Percentiles rank a stretch among this genome's conserved stretches.
Conservation (phyloP, 1,140 invertebrate species). For the Thalassaphorura encarpata region DNA sequence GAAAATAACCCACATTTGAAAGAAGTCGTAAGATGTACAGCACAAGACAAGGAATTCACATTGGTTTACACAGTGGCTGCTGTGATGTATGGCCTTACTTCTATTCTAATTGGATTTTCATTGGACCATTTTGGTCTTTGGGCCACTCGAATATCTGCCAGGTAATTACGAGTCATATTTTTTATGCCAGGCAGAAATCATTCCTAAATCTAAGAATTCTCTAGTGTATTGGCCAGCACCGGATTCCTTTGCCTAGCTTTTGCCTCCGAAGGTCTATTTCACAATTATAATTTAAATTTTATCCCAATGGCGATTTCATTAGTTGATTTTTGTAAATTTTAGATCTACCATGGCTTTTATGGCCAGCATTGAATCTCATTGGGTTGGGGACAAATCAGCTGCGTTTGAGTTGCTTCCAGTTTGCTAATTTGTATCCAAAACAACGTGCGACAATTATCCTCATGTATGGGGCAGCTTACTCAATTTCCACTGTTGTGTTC, state of each 20-base stretch:
- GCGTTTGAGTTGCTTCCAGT: conserved; percentile 20
- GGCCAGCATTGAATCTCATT: conserved; percentile 25
- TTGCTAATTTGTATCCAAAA: conserved; percentile 18
- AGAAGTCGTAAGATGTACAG: not conserved
- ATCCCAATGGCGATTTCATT: not conserved
- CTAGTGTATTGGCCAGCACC: conserved; percentile 6
- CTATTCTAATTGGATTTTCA: conserved; percentile 23
- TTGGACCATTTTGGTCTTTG: conserved; percentile 22
- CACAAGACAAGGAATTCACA: conserved; percentile 8
- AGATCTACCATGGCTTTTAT: conserved; percentile 18
- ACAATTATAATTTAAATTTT: not conserved
- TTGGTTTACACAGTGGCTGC: conserved; percentile 23
- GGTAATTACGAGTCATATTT: too few relatives aligned
- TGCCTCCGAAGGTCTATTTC: conserved; percentile 11
- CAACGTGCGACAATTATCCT: conserved; percentile 17
- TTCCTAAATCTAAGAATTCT: too few relatives aligned
- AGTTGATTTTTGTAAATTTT: not conserved
- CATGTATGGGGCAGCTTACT: conserved; percentile 22
- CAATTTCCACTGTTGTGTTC: conserved; percentile 22
- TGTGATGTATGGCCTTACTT: conserved; percentile 16
- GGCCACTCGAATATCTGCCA: conserved; percentile 14
- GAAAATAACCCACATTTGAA: too few relatives aligned
- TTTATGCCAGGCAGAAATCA: too few relatives aligned
- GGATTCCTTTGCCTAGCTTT: conserved; percentile 25
- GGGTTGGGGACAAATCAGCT: conserved; percentile 21